Evolutionary conservation across 2,797 vertebrate species (phyloP).

Genomic region (Anomalospiza imberbis): DNA sequence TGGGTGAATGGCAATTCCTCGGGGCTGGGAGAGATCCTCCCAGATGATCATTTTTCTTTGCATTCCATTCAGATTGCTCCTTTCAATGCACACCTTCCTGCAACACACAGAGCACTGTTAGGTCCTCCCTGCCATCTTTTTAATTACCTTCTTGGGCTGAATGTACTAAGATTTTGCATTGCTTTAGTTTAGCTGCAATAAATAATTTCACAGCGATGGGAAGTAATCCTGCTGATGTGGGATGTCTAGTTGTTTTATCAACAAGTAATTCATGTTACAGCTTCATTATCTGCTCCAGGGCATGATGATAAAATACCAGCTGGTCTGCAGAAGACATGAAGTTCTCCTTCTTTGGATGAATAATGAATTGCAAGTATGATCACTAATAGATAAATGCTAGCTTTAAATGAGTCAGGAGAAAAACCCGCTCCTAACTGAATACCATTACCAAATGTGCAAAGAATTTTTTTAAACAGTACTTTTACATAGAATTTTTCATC

Average conservation of each 20-base stretch:
- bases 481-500: background rate
- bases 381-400: background rate
- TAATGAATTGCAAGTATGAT: background rate
- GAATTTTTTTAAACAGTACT: background rate
- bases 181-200: background rate
- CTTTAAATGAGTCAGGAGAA: background rate
- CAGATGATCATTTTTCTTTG: conserved; percentile 78
- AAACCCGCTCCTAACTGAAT: background rate
- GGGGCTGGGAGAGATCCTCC: conserved; percentile 79
- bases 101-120: background rate
- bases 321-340: background rate
- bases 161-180: background rate
- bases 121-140: background rate
- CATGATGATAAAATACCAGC: background rate
- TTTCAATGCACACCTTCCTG: conserved; percentile 82
- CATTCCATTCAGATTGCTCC: conserved; percentile 79
- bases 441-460: background rate
- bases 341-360: background rate
- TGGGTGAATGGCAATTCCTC: conserved; percentile 88
- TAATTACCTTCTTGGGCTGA: background rate
- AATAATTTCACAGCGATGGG: background rate
- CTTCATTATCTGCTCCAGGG: background rate
- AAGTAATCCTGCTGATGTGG: background rate
- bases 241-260: background rate
- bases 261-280: background rate